Conservation (phyloP, 2,113 vertebrate species). For the Passerina amoena region DNA sequence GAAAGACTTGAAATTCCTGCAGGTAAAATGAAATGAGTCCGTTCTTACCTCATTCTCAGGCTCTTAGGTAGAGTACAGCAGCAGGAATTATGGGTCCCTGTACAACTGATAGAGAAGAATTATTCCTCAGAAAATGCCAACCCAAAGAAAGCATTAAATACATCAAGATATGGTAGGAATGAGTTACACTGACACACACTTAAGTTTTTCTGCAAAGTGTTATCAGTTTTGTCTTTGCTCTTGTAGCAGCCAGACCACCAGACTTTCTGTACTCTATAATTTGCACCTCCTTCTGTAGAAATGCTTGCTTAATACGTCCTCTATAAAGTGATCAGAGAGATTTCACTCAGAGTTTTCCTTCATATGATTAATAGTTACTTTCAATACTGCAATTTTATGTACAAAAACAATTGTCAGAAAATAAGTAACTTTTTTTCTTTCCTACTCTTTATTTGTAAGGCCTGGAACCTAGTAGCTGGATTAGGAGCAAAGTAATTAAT, state of each 20-base stretch:
- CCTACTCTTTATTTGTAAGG: not conserved
- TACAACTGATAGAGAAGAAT: not conserved
- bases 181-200: not conserved
- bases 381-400: not conserved
- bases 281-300: not conserved
- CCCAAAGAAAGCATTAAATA: not conserved
- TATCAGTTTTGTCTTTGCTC: not conserved
- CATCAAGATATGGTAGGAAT: not conserved
- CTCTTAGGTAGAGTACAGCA: not conserved
- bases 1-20: not conserved
- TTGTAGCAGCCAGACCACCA: not conserved
- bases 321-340: not conserved
- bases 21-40: not conserved
- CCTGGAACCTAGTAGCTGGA: not conserved
- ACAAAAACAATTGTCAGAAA: not conserved
- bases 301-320: not conserved
- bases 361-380: not conserved
- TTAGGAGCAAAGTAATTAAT: not conserved
- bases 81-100: not conserved
- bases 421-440: not conserved
- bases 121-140: not conserved
- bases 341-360: not conserved
- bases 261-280: not conserved
- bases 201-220: not conserved
- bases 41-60: not conserved